A percentile compares a stretch with the other conserved stretches of the same genome.
Evolutionary conservation across 2,888 invertebrate species (phyloP).

Genomic region (Mechanitis mazaeus): DNA sequence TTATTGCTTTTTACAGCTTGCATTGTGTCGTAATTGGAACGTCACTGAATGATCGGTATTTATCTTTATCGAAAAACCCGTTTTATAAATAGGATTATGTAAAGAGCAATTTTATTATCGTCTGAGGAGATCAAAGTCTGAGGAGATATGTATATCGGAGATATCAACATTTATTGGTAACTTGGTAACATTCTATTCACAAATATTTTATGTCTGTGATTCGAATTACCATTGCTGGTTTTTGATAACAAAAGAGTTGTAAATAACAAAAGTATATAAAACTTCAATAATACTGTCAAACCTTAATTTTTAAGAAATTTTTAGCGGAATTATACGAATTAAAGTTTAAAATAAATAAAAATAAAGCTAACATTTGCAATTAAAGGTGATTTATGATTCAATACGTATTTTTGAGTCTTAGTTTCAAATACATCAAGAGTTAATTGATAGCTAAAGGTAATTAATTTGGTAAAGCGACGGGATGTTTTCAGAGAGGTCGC

Average conservation of each 20-base stretch:
- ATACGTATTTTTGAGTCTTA: no score
- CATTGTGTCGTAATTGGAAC: slow-evolving; percentile 64
- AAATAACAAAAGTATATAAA: no score
- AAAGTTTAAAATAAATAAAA: no score
- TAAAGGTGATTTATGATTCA: no score
- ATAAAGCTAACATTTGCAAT: no score
- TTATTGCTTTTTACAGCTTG: slow-evolving; percentile 41
- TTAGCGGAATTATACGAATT: no score
- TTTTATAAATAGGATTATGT: slow-evolving; percentile 30
- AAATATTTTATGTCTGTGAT: slow-evolving; percentile 1
- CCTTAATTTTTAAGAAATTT: no score
- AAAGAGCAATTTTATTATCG: slow-evolving; percentile 27
- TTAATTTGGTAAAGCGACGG: no score
- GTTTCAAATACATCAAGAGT: no score
- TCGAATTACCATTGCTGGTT: background rate
- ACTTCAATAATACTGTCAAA: no score
- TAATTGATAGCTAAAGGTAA: no score
- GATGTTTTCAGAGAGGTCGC: no score
- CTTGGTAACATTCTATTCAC: slow-evolving; percentile 5
- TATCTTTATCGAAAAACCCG: slow-evolving; percentile 50
- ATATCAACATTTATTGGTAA: slow-evolving; percentile 4
- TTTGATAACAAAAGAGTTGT: background rate
- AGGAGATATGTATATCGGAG: background rate
- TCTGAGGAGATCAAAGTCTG: slow-evolving; percentile 21
- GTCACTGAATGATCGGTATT: slow-evolving; percentile 67